phyloP scores from a whole-genome alignment of 2,888 invertebrate species.

The Augiades crinisus region DNA sequence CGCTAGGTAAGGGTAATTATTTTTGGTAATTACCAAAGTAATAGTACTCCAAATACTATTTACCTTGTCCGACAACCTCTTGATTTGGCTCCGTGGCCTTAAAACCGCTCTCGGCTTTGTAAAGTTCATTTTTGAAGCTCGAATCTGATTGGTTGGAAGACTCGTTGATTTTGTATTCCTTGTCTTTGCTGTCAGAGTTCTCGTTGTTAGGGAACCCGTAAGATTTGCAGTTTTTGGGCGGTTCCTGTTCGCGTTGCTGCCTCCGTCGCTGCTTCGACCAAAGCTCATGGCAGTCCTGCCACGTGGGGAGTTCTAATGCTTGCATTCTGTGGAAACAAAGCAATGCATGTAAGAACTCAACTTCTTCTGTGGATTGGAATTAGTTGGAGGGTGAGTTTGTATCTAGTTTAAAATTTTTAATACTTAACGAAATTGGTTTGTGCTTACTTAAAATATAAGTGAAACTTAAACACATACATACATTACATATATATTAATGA shows the following conservation, averaged over 20 bases:
- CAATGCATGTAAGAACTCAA: no score
- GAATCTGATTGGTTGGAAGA: slow-evolving; percentile 47
- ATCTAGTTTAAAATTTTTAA: no score
- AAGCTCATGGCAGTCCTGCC: slow-evolving; percentile 99
- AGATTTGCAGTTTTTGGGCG: slow-evolving; percentile 46
- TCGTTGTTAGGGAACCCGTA: slow-evolving; percentile 42
- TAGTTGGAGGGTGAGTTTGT: no score
- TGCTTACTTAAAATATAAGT: no score
- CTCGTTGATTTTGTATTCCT: slow-evolving; percentile 44
- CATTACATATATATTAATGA: no score
- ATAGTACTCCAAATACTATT: slow-evolving; percentile 59
- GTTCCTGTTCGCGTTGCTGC: slow-evolving; percentile 90
- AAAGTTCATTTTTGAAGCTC: slow-evolving; percentile 52
- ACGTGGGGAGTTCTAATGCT: slow-evolving; percentile 92
- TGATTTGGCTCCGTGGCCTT: slow-evolving; percentile 52
- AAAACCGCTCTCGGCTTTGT: slow-evolving; percentile 51
- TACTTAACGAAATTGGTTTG: no score
- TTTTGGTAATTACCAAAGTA: slow-evolving; percentile 42
- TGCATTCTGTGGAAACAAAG: slow-evolving; percentile 85
- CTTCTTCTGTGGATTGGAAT: no score
- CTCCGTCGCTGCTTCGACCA: slow-evolving; percentile 98
- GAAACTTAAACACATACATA: no score
- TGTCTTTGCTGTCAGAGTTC: slow-evolving; percentile 44
- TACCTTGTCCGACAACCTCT: slow-evolving; percentile 62
- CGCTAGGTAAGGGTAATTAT: slow-evolving; percentile 35